Evolutionary conservation across 2,888 invertebrate species (phyloP), one percentile per base, ranked within the genome.

Genomic region (Coenonympha glycerion): DNA sequence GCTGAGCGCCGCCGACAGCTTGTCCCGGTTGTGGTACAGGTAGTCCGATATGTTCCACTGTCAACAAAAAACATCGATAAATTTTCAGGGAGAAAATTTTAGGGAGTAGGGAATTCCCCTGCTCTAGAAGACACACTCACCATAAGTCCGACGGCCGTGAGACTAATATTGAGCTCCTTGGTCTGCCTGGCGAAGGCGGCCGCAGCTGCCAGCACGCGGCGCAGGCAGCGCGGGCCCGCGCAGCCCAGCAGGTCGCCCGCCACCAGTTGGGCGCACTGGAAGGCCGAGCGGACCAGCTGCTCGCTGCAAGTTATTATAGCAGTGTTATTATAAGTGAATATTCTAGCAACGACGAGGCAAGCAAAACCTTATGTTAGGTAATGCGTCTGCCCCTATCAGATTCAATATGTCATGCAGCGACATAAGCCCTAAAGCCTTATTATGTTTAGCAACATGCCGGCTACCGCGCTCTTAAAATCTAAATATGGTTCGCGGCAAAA

Each of bases 11-110:
- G 90, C 90, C 64, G 91, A 91, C 37, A 96, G 79, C 78, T 94
- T 94, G 61, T 95, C 94, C 68, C 96, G 94, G 77, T 97, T 97
- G 90, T 98, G 97, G 87, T 94, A 97, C 67, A 98, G 93, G 76
- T 97, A 98, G 85, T 99, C 99, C 0, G 98, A 97, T 67, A 99
- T 97, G 76, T 98, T 99, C 99, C 98, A 99, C 97, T 97, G 87
- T 24, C 6, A 11, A 24, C 15, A 39, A 89, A 88, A 61, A 6
- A 5, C n/a, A 30, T n/a, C 2, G 15, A 3, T 11, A 4, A 1
- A 9, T 18, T 15, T 34, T 22, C 18, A 16, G 16, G 8, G 6
- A 22, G 50, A n/a, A n/a, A n/a, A 30, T 30, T 30, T 24, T 6
- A 8, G 0, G n/a, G n/a, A n/a, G n/a, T n/a, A n/a, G n/a, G n/a